Percentiles rank a stretch among this genome's conserved stretches.
Conservation (phyloP, 2,113 vertebrate genomes). For the Tyrannus savana region DNA sequence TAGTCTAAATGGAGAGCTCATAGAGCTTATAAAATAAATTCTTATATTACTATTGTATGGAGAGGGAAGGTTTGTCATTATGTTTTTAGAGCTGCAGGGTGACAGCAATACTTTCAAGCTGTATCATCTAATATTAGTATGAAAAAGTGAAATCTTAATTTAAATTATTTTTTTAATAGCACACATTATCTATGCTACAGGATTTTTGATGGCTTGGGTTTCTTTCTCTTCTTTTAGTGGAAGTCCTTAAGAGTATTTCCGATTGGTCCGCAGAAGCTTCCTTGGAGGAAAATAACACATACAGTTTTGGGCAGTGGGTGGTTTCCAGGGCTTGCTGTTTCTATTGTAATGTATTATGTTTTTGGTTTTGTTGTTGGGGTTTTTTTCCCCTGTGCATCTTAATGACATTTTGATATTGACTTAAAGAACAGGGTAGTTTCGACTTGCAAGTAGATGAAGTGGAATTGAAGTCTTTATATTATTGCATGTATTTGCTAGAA, state of each 20-base stretch:
- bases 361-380: background rate
- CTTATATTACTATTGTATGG: background rate
- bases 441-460: background rate
- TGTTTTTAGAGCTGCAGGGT: background rate
- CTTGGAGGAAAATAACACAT: background rate
- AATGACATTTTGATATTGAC: background rate
- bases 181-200: background rate
- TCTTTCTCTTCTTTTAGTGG: background rate
- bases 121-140: background rate
- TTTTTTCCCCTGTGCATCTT: background rate
- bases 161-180: background rate
- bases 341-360: background rate
- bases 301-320: rapidly evolving
- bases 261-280: background rate
- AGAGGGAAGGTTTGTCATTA: background rate
- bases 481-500: background rate
- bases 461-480: background rate
- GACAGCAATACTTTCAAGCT: background rate
- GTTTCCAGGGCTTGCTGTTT: background rate
- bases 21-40: background rate
- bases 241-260: background rate
- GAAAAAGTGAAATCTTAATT: background rate
- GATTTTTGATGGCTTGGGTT: background rate
- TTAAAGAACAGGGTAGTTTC: background rate
- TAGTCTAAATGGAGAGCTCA: background rate